These are phyloP conservation scores for Dolichomitus sp. DNA, from an alignment of 2,888 invertebrate species.

Conservation along the genomic window DNA sequence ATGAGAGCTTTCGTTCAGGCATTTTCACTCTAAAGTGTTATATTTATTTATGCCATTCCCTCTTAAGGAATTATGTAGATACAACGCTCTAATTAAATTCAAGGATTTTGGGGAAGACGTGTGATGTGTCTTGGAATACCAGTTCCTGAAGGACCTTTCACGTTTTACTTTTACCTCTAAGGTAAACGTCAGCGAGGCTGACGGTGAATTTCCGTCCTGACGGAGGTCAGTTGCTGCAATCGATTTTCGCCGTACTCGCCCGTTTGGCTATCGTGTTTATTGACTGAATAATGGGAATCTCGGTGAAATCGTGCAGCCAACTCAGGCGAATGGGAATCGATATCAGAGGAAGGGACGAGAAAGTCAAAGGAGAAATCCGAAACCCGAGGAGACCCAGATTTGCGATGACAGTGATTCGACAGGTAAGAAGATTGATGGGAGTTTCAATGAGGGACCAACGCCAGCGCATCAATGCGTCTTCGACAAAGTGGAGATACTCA, in stretches of 20 bases:
- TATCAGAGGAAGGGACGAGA: neutral
- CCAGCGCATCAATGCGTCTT: constrained; percentile 30
- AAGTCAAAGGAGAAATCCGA: constrained; percentile 54
- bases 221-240: constrained; percentile 17
- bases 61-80: constrained; percentile 16
- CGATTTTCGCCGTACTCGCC: constrained; percentile 30
- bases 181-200: constrained; percentile 7
- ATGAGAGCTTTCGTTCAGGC: constrained; percentile 28
- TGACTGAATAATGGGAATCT: constrained; percentile 64
- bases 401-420: constrained; percentile 69
- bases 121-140: neutral
- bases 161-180: neutral
- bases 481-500: constrained; percentile 24
- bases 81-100: constrained; percentile 21
- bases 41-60: constrained; percentile 18
- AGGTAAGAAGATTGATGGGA: constrained; percentile 67
- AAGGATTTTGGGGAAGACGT: neutral
- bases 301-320: constrained; percentile 47
- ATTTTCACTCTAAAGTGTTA: constrained; percentile 22
- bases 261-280: constrained; percentile 52
- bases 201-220: constrained; percentile 10
- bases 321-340: constrained; percentile 28
- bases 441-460: constrained; percentile 51
- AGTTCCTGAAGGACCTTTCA: neutral
- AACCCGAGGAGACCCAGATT: constrained; percentile 61